phyloP scores from a whole-genome alignment of 2,797 vertebrate species.

The Peromyscus eremicus region DNA sequence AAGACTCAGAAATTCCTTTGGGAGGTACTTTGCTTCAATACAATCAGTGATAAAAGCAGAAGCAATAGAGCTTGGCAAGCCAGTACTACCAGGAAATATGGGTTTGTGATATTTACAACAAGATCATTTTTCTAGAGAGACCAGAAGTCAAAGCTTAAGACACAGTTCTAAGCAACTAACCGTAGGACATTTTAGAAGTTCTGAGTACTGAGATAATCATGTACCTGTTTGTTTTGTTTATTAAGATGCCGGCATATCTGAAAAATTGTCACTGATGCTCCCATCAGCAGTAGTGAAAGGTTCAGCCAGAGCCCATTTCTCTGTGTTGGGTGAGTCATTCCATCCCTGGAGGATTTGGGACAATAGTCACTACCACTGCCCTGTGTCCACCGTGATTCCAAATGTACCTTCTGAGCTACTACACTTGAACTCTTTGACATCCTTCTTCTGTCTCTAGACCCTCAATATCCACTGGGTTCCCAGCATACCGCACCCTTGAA shows the following conservation, averaged over 20 bases:
- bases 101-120: not conserved
- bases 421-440: not conserved
- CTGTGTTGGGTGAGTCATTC: slow-evolving; percentile 90
- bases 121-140: not conserved
- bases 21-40: too few relatives aligned
- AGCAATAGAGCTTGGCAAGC: not conserved
- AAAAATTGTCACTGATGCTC: slow-evolving; percentile 87
- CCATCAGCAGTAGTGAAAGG: slow-evolving; percentile 90
- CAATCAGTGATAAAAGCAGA: not conserved
- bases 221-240: not conserved
- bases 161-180: not conserved
- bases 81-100: not conserved
- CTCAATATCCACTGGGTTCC: not conserved
- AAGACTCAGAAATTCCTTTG: not conserved
- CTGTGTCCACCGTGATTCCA: too few relatives aligned
- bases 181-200: not conserved
- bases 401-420: not conserved
- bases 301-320: slow-evolving; percentile 90
- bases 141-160: not conserved
- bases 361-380: not conserved
- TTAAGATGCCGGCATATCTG: slow-evolving; percentile 64
- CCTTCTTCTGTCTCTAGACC: not conserved
- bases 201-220: not conserved
- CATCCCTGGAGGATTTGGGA: not conserved
- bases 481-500: not conserved